phyloP scores from a whole-genome alignment of 53 echinoderm and acorn worm genomes.

The Pentamera pediparva region DNA sequence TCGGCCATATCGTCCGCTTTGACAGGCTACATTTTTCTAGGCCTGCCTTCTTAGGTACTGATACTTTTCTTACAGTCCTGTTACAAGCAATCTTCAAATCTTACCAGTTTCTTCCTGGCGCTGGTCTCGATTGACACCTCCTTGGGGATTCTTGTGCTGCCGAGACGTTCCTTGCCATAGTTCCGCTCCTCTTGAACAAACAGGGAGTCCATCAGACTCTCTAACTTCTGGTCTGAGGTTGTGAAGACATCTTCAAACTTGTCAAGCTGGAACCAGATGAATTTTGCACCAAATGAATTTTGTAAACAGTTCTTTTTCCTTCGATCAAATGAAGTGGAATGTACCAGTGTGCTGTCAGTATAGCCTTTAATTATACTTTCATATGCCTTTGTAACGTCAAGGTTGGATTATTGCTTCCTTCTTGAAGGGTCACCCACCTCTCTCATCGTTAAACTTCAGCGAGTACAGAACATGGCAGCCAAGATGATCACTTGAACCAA shows the following conservation, averaged over 20 bases:
- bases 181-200: conserved; percentile 84
- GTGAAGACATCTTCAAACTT: conserved; percentile 70
- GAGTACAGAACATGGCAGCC: too few species aligned
- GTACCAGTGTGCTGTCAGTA: not conserved
- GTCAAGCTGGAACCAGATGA: conserved; percentile 61
- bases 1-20: too few species aligned
- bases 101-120: conserved; percentile 70
- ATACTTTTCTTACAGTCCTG: too few species aligned
- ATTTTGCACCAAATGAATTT: not conserved
- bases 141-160: conserved; percentile 69
- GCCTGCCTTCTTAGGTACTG: too few species aligned
- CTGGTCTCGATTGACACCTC: conserved; percentile 75
- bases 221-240: conserved; percentile 74
- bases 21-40: too few species aligned
- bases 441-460: not conserved
- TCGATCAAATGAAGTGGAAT: not conserved
- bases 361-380: too few species aligned
- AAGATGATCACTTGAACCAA: too few species aligned
- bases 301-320: not conserved
- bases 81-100: too few species aligned
- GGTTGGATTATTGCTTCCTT: too few species aligned
- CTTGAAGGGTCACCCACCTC: too few species aligned
- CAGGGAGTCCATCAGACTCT: conserved; percentile 62
- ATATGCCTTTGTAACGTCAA: too few species aligned
- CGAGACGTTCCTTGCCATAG: conserved; percentile 77